A percentile compares a stretch with the other conserved stretches of the same genome.
Evolutionary conservation across 2,797 vertebrate genomes (phyloP).

Genomic region (Gymnoscopelus microlampas): DNA sequence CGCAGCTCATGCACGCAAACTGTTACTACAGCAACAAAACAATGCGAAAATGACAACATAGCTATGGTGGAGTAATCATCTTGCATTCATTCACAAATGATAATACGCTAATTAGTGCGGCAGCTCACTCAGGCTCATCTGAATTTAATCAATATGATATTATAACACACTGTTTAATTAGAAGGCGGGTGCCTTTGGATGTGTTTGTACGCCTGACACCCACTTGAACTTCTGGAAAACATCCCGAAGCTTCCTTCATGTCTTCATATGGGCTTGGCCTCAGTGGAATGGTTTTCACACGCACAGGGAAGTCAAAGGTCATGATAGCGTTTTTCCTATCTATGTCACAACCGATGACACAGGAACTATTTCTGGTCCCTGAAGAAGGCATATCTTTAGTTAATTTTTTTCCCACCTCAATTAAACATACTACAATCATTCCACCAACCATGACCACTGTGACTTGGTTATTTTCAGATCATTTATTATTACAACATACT

Average conservation of each 20-base stretch:
- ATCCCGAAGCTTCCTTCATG: conserved; percentile 24
- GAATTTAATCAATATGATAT: conserved; percentile 58
- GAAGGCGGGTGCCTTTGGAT: conserved; percentile 34
- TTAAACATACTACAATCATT: too few species aligned
- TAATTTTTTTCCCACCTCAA: too few species aligned
- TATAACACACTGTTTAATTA: conserved; percentile 48
- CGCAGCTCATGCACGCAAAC: conserved; percentile 67
- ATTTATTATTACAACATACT: not conserved
- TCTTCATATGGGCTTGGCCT: too few species aligned
- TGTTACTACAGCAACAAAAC: conserved; percentile 45
- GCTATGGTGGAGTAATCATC: conserved; percentile 26
- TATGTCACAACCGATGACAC: too few species aligned
- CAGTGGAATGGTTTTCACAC: too few species aligned
- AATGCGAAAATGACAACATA: conserved; percentile 9
- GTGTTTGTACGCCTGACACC: conserved; percentile 5
- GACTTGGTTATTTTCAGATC: not conserved
- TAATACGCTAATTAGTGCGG: conserved; percentile 38
- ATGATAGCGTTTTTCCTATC: too few species aligned
- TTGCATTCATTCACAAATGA: not conserved
- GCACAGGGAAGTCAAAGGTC: too few species aligned
- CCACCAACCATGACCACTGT: not conserved
- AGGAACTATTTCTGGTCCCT: too few species aligned
- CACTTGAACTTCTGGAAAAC: conserved; percentile 19
- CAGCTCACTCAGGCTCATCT: conserved; percentile 38
- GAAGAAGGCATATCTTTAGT: too few species aligned